Conservation (phyloP, 2,113 vertebrate genomes). For the Trogon surrucura region DNA sequence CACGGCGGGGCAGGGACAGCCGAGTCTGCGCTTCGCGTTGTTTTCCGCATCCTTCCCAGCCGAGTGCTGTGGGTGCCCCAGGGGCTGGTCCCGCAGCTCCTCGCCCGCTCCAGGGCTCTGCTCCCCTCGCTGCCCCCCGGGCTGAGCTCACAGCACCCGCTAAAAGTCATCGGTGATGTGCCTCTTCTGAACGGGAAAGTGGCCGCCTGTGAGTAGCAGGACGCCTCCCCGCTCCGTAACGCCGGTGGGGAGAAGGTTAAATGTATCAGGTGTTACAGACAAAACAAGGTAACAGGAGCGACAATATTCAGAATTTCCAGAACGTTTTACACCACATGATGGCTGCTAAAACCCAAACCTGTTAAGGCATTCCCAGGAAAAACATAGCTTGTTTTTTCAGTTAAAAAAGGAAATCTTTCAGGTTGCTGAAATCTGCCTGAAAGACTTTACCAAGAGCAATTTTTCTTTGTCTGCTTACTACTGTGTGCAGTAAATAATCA, state of each 20-base stretch:
- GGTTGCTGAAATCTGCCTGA: not conserved
- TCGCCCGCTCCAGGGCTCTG: not conserved
- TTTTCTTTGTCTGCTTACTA: not conserved
- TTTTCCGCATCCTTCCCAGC: accelerated
- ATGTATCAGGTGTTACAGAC: accelerated
- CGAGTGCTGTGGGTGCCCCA: accelerated
- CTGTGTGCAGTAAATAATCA: not conserved
- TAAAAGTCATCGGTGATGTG: no score
- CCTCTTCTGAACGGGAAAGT: not conserved
- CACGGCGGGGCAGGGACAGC: no score
- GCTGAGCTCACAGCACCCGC: no score
- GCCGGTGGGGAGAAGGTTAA: not conserved
- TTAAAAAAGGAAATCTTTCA: not conserved
- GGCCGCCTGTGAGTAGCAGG: not conserved
- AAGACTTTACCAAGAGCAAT: not conserved
- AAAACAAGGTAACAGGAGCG: not conserved
- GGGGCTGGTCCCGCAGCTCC: not conserved
- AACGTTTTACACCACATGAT: not conserved
- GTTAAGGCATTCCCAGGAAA: not conserved
- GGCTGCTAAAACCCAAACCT: not conserved
- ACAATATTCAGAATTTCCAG: not conserved
- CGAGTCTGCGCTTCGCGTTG: accelerated
- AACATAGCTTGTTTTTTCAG: not conserved
- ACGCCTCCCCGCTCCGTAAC: not conserved
- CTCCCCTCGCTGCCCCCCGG: not conserved